phyloP scores from a whole-genome alignment of 2,888 invertebrate species.

The Leptinotarsa haldemani region DNA sequence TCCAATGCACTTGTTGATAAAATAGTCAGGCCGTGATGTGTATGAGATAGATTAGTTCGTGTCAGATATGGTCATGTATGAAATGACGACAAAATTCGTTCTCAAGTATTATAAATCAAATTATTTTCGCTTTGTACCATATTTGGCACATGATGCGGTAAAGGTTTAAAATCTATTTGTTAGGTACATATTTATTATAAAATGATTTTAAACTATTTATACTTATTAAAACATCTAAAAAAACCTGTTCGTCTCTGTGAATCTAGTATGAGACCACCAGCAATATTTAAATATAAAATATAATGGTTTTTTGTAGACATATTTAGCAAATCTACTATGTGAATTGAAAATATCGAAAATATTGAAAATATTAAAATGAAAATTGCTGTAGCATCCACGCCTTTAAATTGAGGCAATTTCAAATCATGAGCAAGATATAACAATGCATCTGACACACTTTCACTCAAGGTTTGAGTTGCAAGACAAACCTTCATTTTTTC shows the following conservation, averaged over 20 bases:
- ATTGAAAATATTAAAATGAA: neutral
- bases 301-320: neutral
- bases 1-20: too few species aligned
- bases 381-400: conserved; percentile 11
- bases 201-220: neutral
- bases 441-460: conserved; percentile 34
- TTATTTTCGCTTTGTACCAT: too few species aligned
- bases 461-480: conserved; percentile 47
- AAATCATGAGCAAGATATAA: too few species aligned
- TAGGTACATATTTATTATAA: too few species aligned
- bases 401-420: too few species aligned
- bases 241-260: neutral
- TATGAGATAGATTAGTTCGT: too few species aligned
- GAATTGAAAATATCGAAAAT: conserved; percentile 21
- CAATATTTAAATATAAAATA: neutral
- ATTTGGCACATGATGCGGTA: too few species aligned
- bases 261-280: neutral
- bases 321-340: conserved; percentile 5
- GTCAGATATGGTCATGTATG: too few species aligned
- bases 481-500: conserved; percentile 50
- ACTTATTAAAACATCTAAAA: neutral
- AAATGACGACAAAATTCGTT: too few species aligned
- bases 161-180: too few species aligned
- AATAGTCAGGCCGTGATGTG: too few species aligned
- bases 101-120: too few species aligned